Evolutionary conservation across 2,797 vertebrate species (phyloP).

Genomic region (Myotis daubentonii): DNA sequence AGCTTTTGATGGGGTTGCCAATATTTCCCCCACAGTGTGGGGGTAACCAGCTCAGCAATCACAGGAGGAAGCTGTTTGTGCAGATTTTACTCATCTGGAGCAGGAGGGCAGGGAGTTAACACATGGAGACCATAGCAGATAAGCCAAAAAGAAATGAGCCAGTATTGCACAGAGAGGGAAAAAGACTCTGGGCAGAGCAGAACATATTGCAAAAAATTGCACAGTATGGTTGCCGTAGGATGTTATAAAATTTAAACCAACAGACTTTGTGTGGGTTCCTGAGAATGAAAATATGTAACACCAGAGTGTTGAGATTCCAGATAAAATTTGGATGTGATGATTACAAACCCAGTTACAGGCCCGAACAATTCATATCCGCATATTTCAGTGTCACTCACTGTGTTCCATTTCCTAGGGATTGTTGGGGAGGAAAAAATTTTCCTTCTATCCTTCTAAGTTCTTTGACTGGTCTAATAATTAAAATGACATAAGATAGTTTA

Average conservation of each 20-base stretch:
- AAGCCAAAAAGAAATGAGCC: neutral
- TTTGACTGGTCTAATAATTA: neutral
- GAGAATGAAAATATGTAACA: neutral
- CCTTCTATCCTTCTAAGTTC: neutral
- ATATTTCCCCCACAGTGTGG: neutral
- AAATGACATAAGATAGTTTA: neutral
- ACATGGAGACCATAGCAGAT: fast-evolving
- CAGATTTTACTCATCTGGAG: neutral
- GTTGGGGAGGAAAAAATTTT: neutral
- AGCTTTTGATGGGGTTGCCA: slow-evolving; percentile 17
- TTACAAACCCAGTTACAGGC: neutral
- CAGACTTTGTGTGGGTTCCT: neutral
- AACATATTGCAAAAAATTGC: neutral
- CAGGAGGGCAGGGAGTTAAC: neutral
- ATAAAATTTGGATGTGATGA: neutral
- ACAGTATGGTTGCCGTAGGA: neutral
- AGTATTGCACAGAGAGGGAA: too few relatives aligned
- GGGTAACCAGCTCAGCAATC: neutral
- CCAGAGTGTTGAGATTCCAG: neutral
- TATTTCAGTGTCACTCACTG: neutral
- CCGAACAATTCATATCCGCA: neutral
- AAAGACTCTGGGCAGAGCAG: neutral
- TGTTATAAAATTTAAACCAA: neutral
- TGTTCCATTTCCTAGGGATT: neutral
- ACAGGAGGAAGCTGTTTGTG: neutral